Percentiles rank a stretch among this genome's conserved stretches.
Conservation (phyloP, 2,113 vertebrate genomes). For the Pleuronectes platessa region DNA sequence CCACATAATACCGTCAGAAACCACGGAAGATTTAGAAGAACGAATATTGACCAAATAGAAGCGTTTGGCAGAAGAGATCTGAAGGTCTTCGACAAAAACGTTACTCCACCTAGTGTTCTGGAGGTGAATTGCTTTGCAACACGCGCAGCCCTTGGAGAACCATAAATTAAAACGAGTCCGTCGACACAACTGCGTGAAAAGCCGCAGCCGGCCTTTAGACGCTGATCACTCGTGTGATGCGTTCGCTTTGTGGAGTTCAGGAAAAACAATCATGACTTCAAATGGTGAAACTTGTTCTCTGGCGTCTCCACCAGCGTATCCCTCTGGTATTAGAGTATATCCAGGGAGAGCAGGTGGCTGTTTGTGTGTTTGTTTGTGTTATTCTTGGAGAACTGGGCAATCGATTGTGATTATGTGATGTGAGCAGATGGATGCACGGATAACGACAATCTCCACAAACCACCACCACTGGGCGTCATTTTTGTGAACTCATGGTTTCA, state of each 20-base stretch:
- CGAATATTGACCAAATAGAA: too few relatives aligned
- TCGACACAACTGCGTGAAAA: too few relatives aligned
- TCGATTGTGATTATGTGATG: constrained; percentile 59
- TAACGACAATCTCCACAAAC: constrained; percentile 53
- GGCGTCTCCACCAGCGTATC: constrained; percentile 5
- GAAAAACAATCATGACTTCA: constrained; percentile 33
- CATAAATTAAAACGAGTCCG: too few relatives aligned
- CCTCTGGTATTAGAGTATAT: constrained; percentile 4
- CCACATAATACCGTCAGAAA: too few relatives aligned
- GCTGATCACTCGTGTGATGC: constrained; percentile 8
- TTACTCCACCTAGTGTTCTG: too few relatives aligned
- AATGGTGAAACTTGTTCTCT: constrained; percentile 3
- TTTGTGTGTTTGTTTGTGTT: constrained; percentile 29
- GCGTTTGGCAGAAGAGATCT: too few relatives aligned
- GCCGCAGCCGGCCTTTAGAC: too few relatives aligned
- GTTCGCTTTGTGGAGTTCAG: constrained; percentile 15
- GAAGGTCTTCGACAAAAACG: too few relatives aligned
- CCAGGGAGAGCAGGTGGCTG: constrained; percentile 58
- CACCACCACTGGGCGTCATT: constrained; percentile 30
- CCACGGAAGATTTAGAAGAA: too few relatives aligned
- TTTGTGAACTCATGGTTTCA: constrained; percentile 21
- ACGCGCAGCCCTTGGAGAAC: too few relatives aligned
- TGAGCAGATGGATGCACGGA: constrained; percentile 65
- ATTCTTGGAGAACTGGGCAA: constrained; percentile 46
- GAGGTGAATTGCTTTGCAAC: too few relatives aligned